Base-by-base conservation (phyloP, 2,113 vertebrate genomes). In the Menidia beryllina region DNA sequence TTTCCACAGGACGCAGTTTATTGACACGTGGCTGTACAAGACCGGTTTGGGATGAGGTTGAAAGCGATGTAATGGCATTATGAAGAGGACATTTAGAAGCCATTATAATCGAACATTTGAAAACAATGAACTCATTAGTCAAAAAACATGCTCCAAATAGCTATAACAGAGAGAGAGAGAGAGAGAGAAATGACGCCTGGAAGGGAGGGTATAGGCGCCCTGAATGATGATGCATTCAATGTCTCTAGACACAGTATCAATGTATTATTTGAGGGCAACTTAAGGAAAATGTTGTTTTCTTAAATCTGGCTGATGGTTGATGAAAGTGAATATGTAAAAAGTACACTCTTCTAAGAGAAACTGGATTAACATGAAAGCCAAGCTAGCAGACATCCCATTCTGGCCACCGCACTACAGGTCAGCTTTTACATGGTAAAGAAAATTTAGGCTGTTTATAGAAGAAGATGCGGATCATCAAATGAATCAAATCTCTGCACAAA, bases 81-180 rank as follows among this genome's bases (percentile, higher is more conserved):
- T 53, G 43, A 62, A 57, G 15, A 23, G 49, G 19, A 62, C 52
- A 71, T 86, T 84, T 74, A 62, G 59, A 78, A 57, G n/a, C 34
- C 21, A 76, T 83, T 78, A 45, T 20, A 56, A 13, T 63, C 23
- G 39, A 59, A 58, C 17, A 14, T 21, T 26, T 55, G 45, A 56
- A 73, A 62, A 41, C 51, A 72, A 53, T 58, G 1, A 61, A 51
- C 21, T 67, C 55, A 53, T 70, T 75, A 51, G 27, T 43, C 26
- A 3, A 23, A 59, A 43, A 39, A 49, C 53, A 23, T 21, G 20
- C 47, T 68, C 48, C 51, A 5, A 75, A 76, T 39, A 20, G 30
- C 13, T 34, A 0, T 67, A 64, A 59, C 1, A 2, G 24, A 53
- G 11, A 12, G 55, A 15, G 30, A 43, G 30, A 0, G 10, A 21